Evolutionary conservation across 1,140 invertebrate genomes (phyloP).

Genomic region (Aphidius gifuensis): DNA sequence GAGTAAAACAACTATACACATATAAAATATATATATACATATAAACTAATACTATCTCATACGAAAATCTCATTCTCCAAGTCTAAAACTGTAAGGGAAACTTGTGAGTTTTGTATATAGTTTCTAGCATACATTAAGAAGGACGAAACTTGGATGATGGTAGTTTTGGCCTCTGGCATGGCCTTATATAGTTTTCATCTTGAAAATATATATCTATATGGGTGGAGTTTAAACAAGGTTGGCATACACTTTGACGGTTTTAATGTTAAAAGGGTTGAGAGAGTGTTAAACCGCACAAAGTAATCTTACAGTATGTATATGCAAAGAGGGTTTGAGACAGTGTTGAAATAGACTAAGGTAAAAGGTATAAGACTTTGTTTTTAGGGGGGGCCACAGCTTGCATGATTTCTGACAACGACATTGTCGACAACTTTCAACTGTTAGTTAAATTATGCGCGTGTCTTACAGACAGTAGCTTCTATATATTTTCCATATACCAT

Average conservation of each 20-base stretch:
- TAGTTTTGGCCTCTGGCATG: constrained; percentile 47
- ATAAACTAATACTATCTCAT: not conserved
- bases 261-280: constrained; percentile 1
- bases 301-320: constrained; percentile 60
- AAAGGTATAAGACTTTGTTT: constrained; percentile 17
- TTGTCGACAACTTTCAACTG: constrained; percentile 42
- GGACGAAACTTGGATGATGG: constrained; percentile 41
- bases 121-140: constrained; percentile 55
- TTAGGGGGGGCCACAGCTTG: constrained; percentile 47
- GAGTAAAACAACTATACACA: constrained; percentile 7
- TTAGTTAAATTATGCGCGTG: constrained; percentile 28
- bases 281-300: constrained; percentile 56
- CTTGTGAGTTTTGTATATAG: constrained; percentile 47
- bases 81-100: constrained; percentile 30
- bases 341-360: constrained; percentile 28
- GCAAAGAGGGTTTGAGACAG: constrained; percentile 53
- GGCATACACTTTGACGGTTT: no score
- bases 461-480: constrained; percentile 26
- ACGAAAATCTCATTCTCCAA: not conserved
- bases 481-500: not conserved
- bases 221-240: not conserved
- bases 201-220: no score
- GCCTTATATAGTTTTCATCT: constrained; percentile 4
- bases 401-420: constrained; percentile 46
- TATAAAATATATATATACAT: no score